A percentile compares a stretch with the other conserved stretches of the same genome.
phyloP scores from a whole-genome alignment of 2,113 vertebrate species.

The Solenodon paradoxus region DNA sequence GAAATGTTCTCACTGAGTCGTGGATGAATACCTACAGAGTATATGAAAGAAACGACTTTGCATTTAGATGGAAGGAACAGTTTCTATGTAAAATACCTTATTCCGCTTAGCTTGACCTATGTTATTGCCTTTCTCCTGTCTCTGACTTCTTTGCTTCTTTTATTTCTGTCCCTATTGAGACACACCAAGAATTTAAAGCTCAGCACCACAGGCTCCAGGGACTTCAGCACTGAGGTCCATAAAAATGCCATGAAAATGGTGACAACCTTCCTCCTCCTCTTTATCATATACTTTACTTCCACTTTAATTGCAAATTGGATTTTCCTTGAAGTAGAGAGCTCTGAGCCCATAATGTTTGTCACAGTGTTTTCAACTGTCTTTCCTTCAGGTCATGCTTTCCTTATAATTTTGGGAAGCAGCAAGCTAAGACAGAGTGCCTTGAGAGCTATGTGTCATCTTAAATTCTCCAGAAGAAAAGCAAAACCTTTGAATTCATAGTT shows the following conservation, averaged over 20 bases:
- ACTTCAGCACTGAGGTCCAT: neutral
- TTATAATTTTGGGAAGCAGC: neutral
- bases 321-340: neutral
- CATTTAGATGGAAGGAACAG: accelerated
- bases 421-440: neutral
- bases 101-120: neutral
- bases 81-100: neutral
- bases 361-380: neutral
- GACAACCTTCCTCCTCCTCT: neutral
- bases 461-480: neutral
- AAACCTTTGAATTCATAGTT: neutral
- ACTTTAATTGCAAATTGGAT: neutral
- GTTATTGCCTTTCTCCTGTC: neutral
- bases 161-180: constrained; percentile 22
- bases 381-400: neutral
- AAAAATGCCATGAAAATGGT: neutral
- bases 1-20: neutral
- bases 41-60: neutral
- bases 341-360: neutral
- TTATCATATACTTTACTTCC: neutral
- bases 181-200: neutral
- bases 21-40: neutral
- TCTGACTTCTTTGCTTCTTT: neutral
- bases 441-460: neutral
- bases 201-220: neutral